Evolutionary conservation across 2,797 vertebrate species (phyloP), one percentile per base, ranked within the genome.

Genomic region (Muscicapa striata): DNA sequence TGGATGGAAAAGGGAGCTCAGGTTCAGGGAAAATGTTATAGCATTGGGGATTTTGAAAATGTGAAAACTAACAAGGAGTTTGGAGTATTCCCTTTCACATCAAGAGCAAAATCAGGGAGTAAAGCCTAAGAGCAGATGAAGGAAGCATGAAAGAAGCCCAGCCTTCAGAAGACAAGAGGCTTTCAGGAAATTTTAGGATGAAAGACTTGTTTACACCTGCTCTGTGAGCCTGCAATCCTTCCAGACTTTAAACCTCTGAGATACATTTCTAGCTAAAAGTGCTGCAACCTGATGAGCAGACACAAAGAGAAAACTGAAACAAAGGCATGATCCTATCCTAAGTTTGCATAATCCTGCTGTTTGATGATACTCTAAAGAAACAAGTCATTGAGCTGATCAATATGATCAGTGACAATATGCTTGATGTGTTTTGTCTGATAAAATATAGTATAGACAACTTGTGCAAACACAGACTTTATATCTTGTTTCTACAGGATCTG

Each of bases 151-250:
- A 93, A 78, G 83, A 76, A 90, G 21, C 26, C 24, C 57, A 61
- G 27, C 7, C 55, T 94, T 87, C 49, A 89, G 63, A 89, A 87
- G 49, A 86, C 57, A 34, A 83, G 59, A 89, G 26, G 49, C 51
- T 93, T 93, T 69, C 59, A 89, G 45, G 88, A 86, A 80, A 78
- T 43, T 88, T 78, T 51, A 29, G 76, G 76, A 96, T 93, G 57
- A 93, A 89, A 90, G 84, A n/a, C 46, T 79, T 90, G 57, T 88
- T 95, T 93, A 94, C 69, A 77, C 21, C 21, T 59, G 18, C 41
- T 85, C 61, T 85, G 36, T 34, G 43, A 85, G 61, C 24, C 66
- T 78, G 27, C 34, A 78, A 26, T 84, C 66, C 34, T 84, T 84
- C 38, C 27, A 88, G 73, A 61, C 41, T 93, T 84, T 54, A 77